phyloP scores from a whole-genome alignment of 2,797 vertebrate genomes.

The Sebastes matsubarae region DNA sequence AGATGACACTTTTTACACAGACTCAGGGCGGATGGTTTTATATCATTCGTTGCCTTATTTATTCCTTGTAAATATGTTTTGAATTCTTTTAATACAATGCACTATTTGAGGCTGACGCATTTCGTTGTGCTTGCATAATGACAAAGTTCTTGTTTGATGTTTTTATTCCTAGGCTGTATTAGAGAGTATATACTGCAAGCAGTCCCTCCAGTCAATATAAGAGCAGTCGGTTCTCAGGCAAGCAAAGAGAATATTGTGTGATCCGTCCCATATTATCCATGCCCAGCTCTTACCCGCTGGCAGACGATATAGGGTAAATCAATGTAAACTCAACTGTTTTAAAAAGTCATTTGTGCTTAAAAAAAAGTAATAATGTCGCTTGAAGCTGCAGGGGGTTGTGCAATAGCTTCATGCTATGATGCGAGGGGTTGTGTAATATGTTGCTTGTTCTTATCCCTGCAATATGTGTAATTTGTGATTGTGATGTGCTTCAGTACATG shows the following conservation, averaged over 20 bases:
- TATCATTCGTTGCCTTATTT: not conserved
- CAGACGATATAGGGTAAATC: too few species aligned
- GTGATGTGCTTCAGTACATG: not conserved
- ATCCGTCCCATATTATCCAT: not conserved
- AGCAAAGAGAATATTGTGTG: not conserved
- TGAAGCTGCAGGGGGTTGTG: too few species aligned
- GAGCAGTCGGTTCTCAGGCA: not conserved
- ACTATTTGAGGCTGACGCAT: not conserved
- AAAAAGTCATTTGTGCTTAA: too few species aligned
- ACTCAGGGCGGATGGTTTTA: not conserved
- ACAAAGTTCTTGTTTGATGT: not conserved
- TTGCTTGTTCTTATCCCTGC: too few species aligned
- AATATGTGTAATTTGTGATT: fast-evolving
- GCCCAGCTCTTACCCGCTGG: not conserved
- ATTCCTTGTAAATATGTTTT: too few species aligned
- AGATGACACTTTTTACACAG: too few species aligned
- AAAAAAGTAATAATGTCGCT: too few species aligned
- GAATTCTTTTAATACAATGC: not conserved
- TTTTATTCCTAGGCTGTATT: not conserved
- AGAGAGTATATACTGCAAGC: not conserved
- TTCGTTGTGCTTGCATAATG: not conserved
- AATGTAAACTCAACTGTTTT: too few species aligned
- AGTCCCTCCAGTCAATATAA: not conserved
- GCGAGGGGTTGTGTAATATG: too few species aligned
- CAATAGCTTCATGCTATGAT: too few species aligned